Conservation (phyloP, 2,797 vertebrate species). For the Oryzias dopingdopingensis region DNA sequence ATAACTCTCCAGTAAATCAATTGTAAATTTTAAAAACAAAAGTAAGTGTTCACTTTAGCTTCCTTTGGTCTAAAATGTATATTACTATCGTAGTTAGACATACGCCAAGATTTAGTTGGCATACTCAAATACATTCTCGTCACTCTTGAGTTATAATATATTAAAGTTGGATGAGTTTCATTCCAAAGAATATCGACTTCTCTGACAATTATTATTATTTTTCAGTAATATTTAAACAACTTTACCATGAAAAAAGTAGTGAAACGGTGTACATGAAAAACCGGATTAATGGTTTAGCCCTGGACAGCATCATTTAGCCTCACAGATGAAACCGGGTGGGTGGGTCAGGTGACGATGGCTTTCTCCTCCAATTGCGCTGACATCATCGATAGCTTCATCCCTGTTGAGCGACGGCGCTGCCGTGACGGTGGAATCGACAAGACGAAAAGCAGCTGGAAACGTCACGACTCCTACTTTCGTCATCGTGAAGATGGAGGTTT, state of each 20-base stretch:
- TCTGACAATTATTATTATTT: slow-evolving; percentile 20
- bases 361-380: slow-evolving; percentile 28
- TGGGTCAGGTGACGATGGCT: slow-evolving; percentile 34
- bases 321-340: slow-evolving; percentile 31
- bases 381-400: slow-evolving; percentile 40
- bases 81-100: slow-evolving; percentile 29
- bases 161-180: slow-evolving; percentile 30
- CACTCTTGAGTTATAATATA: slow-evolving; percentile 40
- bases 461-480: slow-evolving; percentile 34
- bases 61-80: slow-evolving; percentile 58
- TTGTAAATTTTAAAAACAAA: too few species aligned
- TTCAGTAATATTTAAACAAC: slow-evolving; percentile 7
- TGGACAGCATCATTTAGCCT: slow-evolving; percentile 58
- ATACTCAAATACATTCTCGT: slow-evolving; percentile 46
- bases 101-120: slow-evolving; percentile 11
- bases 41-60: slow-evolving; percentile 19
- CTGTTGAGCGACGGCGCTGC: slow-evolving; percentile 15
- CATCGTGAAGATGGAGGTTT: slow-evolving; percentile 55
- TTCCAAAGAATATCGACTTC: slow-evolving; percentile 18
- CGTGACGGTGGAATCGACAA: slow-evolving; percentile 9
- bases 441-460: slow-evolving; percentile 20
- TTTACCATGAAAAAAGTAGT: slow-evolving; percentile 6
- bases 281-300: slow-evolving; percentile 39
- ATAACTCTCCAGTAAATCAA: too few species aligned
- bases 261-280: slow-evolving; percentile 31